Evolutionary conservation across 2,888 invertebrate genomes (phyloP), one percentile per base, ranked within the genome.

Genomic region (Adela reaumurella): DNA sequence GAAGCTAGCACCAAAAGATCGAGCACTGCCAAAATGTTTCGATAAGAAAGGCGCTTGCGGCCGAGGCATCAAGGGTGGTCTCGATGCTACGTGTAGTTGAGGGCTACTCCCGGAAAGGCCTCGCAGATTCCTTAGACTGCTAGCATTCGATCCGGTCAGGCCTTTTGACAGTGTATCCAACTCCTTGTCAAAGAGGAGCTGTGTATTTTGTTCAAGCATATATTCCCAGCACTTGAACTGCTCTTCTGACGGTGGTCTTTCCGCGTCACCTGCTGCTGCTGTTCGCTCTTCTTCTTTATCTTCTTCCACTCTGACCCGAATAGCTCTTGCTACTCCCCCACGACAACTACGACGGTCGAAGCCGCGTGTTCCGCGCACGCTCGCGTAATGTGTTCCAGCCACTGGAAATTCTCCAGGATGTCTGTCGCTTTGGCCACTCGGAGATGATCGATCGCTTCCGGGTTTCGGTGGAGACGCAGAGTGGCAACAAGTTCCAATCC

Each of bases 171-270:
- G 70, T 29, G 92, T 90, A 60, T 93, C 92, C 46, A 93, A 67
- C 66, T 94, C 94, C 62, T 92, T 92, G 66, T 93, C 92, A 59
- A 94, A 94, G 2, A 94, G 62, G 63, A 93, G 77, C 63, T 93
- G 93, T 0, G 93, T 93, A 59, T 94, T 94, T 65, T 93, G 92
- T 62, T 94, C 94, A 46, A 94, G 68, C 92, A 94, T 93, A 59
- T 94, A 94, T 59, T 94, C 94, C 94, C 94, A 94, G 62, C 93
- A 94, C 63, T 92, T 90, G 61, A 92, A 92, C 62, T 93, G 93
- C 64, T 94, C 94, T 60, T 92, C 93, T 1, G 89, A 87, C 51
- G 88, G 77, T 2, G 68, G 62, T 1, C 63, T 53, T 44, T 77
- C 77, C 20, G 74, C 76, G 11, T 60, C 63, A 56, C 58, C 64